Evolutionary conservation across 2,888 invertebrate species (phyloP), one percentile per base, ranked within the genome.

Genomic region (Uropetala carovei): DNA sequence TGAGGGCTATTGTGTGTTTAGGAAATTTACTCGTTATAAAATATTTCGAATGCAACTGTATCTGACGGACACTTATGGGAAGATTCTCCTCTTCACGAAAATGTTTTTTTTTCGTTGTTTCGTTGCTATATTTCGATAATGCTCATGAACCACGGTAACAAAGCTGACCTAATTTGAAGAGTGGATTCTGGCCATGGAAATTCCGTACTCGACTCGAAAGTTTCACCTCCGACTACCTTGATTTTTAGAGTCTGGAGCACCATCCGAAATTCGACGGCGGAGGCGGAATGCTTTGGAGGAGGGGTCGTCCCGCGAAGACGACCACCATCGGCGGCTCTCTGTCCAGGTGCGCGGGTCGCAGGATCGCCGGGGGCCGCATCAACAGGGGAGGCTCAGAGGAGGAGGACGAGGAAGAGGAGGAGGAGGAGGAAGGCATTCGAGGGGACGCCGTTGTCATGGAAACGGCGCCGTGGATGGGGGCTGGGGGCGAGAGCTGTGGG

Each of bases 401-500:
- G 14, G 83, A 83, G 18, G 56, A 56, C 10, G 83, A 83, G 56
- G 83, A 83, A 13, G 56, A 89, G 14, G 89, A 89, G 1, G 60
- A 18, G 43, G 89, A 64, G 43, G 64, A 18, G 16, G 27, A 30
- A 4, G 27, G 27, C 75, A 14, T 10, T 0, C 27, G 85, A 59
- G 57, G 22, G 16, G 59, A 22, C 22, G 75, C 22, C n/a, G 68
- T 3, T 1, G 43, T 43, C 43, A 43, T 43, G 22, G 60, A 16
- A 1, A 60, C 14, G 18, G 18, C 22, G 5, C 68, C 68, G 27
- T 75, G 30, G 43, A 64, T 27, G 89, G 43, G 89, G 22, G 89
- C 43, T 8, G 96, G 97, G 94, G 97, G 97, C 92, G 97, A 97
- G 95, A 97, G 97, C 95, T 97, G 97, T 94, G 97, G 97, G 86